phyloP scores from a whole-genome alignment of 2,113 vertebrate species.

The Apistogramma diplotaenia region DNA sequence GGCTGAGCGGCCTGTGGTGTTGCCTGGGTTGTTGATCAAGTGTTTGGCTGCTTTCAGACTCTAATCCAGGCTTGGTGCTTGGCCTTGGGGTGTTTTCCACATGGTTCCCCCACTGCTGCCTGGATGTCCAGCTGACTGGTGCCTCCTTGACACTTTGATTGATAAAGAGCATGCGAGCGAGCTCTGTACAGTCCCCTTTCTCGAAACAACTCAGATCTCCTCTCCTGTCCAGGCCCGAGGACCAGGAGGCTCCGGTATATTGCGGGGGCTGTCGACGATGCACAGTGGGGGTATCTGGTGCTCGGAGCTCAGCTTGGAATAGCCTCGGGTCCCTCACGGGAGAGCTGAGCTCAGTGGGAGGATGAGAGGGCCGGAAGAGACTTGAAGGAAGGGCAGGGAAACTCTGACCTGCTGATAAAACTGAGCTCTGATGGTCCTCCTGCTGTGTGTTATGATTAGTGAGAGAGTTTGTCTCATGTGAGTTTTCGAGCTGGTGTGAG shows the following conservation, averaged over 20 bases:
- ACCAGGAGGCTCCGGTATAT: slow-evolving; percentile 69
- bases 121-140: slow-evolving; percentile 73
- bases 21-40: not conserved
- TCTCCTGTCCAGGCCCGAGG: slow-evolving; percentile 27
- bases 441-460: not conserved
- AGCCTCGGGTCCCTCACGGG: slow-evolving; percentile 74
- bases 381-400: slow-evolving; percentile 69
- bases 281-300: slow-evolving; percentile 71
- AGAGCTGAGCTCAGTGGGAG: slow-evolving; percentile 68
- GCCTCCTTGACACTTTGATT: slow-evolving; percentile 66
- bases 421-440: slow-evolving; percentile 27
- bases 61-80: not conserved
- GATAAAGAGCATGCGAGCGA: slow-evolving; percentile 62
- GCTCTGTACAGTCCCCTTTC: slow-evolving; percentile 60
- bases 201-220: slow-evolving; percentile 35
- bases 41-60: not conserved
- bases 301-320: slow-evolving; percentile 54
- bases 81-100: slow-evolving; percentile 16
- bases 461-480: slow-evolving; percentile 31
- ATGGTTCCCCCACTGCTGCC: slow-evolving; percentile 65
- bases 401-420: slow-evolving; percentile 1
- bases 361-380: slow-evolving; percentile 55
- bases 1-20: slow-evolving; percentile 5
- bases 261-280: slow-evolving; percentile 71
- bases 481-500: slow-evolving; percentile 53